A percentile compares a stretch with the other conserved stretches of the same genome.
Conservation (phyloP, 1,140 invertebrate species). For the Hycleus cichorii region DNA sequence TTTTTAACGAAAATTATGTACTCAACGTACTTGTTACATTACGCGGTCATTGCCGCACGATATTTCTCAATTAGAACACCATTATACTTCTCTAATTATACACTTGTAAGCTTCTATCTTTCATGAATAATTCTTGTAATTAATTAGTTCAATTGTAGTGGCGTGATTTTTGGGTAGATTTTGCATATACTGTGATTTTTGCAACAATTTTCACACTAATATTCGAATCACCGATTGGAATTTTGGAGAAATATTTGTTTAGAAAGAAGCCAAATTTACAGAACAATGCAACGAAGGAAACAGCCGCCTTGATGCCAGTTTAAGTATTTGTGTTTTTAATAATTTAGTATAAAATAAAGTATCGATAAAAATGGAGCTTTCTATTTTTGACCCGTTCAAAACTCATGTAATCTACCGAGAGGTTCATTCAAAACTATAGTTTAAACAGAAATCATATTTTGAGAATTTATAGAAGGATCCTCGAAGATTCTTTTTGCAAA, state of each 20-base stretch:
- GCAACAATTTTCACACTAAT: not conserved
- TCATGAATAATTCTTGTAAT: not conserved
- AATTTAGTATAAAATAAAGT: no score
- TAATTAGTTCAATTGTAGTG: not conserved
- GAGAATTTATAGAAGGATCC: no score
- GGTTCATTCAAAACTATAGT: no score
- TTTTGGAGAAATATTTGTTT: conserved; percentile 1
- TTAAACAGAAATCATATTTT: no score
- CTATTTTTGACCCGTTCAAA: no score
- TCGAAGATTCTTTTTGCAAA: no score
- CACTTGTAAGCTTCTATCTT: not conserved
- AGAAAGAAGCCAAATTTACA: not conserved
- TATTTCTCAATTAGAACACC: not conserved
- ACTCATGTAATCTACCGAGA: no score
- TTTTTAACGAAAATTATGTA: not conserved
- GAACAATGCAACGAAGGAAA: no score
- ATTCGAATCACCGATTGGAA: conserved; percentile 2
- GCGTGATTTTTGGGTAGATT: not conserved
- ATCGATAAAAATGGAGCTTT: no score
- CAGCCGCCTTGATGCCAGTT: no score
- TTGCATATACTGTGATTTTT: not conserved
- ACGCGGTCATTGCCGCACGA: not conserved
- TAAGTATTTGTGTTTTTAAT: no score
- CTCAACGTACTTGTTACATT: conserved; percentile 6
- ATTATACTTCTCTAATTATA: not conserved